Evolutionary conservation across 2,797 vertebrate species (phyloP), one percentile per base, ranked within the genome.

Genomic region (Macropodus opercularis): DNA sequence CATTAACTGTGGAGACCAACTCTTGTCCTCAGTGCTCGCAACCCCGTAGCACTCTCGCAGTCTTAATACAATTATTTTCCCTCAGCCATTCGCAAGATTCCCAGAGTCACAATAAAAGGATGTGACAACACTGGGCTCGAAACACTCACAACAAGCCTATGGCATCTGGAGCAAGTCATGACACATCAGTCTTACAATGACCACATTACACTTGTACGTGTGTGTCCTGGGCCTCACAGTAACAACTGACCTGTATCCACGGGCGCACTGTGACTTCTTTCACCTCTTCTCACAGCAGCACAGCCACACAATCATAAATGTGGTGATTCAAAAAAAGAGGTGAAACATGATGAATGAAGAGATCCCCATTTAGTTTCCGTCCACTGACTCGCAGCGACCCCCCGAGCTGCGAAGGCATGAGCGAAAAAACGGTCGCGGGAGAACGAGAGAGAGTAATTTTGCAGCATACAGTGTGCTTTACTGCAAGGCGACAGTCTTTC

Each of bases 381-480:
- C 85, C 85, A 81, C 80, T 86, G 83, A 87, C 77, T 85, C 79
- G 79, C 80, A 82, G 80, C 62, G 59, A 81, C 80, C 86, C 86
- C 83, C 61, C 52, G 57, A 81, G 75, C 79, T 84, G 74, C 77
- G 72, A 56, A 6, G 69, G 64, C 63, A 77, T 77, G 69, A 75
- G 59, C 52, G 58, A 79, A 77, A 80, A 75, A 53, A n/a, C n/a
- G 63, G 50, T 77, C n/a, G 77, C 79, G 74, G 68, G 72, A 82
- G 66, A 38, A 57, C 40, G 73, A 68, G 77, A 73, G 80, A 84
- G 85, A 77, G 81, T 84, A 74, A 92, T 94, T 93, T 93, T 92
- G 92, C 91, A 93, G 92, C 85, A 85, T 91, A 94, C 89, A 94
- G 93, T 95, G 94, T 94, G 95, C 92, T 95, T 95, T 95, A 95